phyloP scores from a whole-genome alignment of 2,888 invertebrate genomes.

The Labia minor region DNA sequence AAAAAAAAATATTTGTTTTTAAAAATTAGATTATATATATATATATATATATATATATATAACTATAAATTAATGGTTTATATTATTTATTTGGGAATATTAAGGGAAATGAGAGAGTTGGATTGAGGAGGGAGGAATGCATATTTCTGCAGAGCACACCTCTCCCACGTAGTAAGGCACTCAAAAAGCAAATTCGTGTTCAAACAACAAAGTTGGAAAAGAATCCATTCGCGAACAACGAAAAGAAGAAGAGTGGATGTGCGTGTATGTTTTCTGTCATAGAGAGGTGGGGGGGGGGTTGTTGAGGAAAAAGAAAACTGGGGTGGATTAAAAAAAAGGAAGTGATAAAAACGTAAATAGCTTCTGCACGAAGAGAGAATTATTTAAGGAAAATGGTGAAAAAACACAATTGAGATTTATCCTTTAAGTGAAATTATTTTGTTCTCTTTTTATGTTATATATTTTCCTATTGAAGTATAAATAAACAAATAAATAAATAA shows the following conservation, averaged over 20 bases:
- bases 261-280: background rate
- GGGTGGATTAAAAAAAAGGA: background rate
- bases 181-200: slow-evolving; percentile 13
- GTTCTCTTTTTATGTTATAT: too few species aligned
- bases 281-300: background rate
- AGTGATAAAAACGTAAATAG: slow-evolving; percentile 6
- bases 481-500: too few species aligned
- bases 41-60: too few species aligned
- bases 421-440: slow-evolving; percentile 1
- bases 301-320: too few species aligned
- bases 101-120: too few species aligned
- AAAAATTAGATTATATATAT: too few species aligned
- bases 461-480: too few species aligned
- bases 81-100: too few species aligned
- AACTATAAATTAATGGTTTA: too few species aligned
- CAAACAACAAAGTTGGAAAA: slow-evolving; percentile 9
- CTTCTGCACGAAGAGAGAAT: slow-evolving; percentile 13
- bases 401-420: slow-evolving; percentile 13
- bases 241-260: background rate
- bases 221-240: background rate
- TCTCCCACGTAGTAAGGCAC: background rate
- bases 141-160: background rate
- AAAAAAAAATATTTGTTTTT: too few species aligned
- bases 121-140: too few species aligned
- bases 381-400: slow-evolving; percentile 13